Evolutionary conservation across 2,113 vertebrate species (phyloP).

Genomic region (Tenrec ecaudatus): DNA sequence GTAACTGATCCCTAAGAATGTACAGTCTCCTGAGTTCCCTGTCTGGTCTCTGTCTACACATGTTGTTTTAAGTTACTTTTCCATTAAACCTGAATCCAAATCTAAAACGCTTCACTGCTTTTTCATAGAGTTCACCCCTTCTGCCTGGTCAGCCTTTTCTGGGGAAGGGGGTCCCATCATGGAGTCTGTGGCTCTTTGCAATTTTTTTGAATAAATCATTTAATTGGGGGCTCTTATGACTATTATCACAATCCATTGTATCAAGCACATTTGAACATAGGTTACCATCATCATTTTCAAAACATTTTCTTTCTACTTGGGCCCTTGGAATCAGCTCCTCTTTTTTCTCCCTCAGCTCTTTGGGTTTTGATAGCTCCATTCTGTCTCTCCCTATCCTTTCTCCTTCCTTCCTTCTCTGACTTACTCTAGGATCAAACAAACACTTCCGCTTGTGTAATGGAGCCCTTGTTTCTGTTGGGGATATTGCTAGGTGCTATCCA

Average conservation of each 20-base stretch:
- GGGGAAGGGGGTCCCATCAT: background rate
- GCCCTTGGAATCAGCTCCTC: no score
- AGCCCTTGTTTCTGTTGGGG: background rate
- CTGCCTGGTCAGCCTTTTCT: background rate
- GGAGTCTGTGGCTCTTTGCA: background rate
- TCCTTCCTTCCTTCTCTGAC: background rate
- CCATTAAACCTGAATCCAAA: background rate
- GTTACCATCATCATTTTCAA: no score
- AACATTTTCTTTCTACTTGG: no score
- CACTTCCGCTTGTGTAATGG: background rate
- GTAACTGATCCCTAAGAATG: conserved; percentile 26
- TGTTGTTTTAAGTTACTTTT: conserved; percentile 19
- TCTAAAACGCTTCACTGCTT: background rate
- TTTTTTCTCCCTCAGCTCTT: background rate
- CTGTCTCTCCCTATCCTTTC: background rate
- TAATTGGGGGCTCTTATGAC: no score
- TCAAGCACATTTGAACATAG: no score
- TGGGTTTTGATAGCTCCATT: background rate
- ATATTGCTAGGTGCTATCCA: background rate
- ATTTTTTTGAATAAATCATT: no score
- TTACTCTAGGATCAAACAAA: background rate
- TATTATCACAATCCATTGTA: no score
- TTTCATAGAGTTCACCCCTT: background rate
- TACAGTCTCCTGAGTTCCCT: background rate
- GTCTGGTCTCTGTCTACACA: background rate